Conservation (phyloP, 2,888 invertebrate species). For the Dexiosoma caninum region DNA sequence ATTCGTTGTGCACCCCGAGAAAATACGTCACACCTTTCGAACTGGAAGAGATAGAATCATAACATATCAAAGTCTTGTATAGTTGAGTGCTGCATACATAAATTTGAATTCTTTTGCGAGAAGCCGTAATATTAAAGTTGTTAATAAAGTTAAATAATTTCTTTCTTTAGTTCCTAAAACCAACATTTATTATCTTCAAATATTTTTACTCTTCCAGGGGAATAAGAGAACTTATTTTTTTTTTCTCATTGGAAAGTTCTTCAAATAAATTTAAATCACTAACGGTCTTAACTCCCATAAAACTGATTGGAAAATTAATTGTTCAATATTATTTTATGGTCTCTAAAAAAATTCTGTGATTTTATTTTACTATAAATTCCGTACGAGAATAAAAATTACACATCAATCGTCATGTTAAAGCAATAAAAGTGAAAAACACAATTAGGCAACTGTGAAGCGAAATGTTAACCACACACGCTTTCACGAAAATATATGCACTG, state of each 20-base stretch:
- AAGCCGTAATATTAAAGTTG: too few species aligned
- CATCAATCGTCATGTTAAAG: slow-evolving; percentile 41
- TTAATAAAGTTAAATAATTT: too few species aligned
- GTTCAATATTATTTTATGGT: slow-evolving; percentile 19
- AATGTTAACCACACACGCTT: slow-evolving; percentile 21
- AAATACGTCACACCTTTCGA: too few species aligned
- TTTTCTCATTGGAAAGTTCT: background rate
- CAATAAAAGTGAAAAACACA: slow-evolving; percentile 53
- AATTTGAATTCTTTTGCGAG: too few species aligned
- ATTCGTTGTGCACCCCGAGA: too few species aligned
- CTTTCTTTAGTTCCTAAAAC: too few species aligned
- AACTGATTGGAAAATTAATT: slow-evolving; percentile 2
- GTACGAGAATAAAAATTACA: slow-evolving; percentile 18
- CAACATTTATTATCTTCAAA: too few species aligned
- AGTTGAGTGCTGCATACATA: too few species aligned
- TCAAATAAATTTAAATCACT: background rate
- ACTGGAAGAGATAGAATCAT: too few species aligned
- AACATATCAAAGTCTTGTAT: too few species aligned
- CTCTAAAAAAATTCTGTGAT: slow-evolving; percentile 19
- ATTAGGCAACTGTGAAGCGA: slow-evolving; percentile 49
- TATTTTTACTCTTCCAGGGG: too few species aligned
- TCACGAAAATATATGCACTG: background rate
- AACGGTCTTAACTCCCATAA: background rate
- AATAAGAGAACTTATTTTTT: background rate
- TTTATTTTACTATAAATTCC: slow-evolving; percentile 6